Conservation (phyloP, 2,113 vertebrate genomes). For the Astatotilapia flaviijosephi region DNA sequence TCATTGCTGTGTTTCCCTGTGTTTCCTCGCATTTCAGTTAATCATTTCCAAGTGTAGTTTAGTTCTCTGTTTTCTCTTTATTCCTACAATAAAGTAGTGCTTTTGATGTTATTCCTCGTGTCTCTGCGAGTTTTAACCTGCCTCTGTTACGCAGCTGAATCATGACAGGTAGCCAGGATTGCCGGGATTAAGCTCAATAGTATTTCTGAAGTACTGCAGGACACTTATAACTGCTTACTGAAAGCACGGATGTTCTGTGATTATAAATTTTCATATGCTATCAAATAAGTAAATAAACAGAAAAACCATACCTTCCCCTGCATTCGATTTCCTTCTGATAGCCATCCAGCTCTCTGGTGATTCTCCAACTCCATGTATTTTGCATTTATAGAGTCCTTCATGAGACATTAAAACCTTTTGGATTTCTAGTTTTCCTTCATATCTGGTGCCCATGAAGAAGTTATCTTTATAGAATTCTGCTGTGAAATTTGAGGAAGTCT, state of each 20-base stretch:
- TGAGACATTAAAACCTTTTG: neutral
- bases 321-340: neutral
- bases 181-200: fast-evolving
- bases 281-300: neutral
- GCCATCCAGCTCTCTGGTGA: neutral
- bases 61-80: neutral
- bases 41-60: neutral
- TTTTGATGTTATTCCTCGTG: neutral
- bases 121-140: fast-evolving
- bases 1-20: fast-evolving
- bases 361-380: neutral
- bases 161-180: neutral
- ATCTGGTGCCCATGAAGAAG: fast-evolving
- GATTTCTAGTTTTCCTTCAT: neutral
- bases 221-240: neutral
- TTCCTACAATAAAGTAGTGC: neutral
- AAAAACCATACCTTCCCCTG: neutral
- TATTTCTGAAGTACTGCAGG: neutral
- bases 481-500: fast-evolving
- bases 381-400: conserved; percentile 18
- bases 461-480: neutral
- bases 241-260: fast-evolving
- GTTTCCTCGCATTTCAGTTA: neutral
- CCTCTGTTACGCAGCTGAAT: fast-evolving
- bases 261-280: neutral